Conservation (phyloP, 1,140 invertebrate genomes). For the Drosophila insularis region DNA sequence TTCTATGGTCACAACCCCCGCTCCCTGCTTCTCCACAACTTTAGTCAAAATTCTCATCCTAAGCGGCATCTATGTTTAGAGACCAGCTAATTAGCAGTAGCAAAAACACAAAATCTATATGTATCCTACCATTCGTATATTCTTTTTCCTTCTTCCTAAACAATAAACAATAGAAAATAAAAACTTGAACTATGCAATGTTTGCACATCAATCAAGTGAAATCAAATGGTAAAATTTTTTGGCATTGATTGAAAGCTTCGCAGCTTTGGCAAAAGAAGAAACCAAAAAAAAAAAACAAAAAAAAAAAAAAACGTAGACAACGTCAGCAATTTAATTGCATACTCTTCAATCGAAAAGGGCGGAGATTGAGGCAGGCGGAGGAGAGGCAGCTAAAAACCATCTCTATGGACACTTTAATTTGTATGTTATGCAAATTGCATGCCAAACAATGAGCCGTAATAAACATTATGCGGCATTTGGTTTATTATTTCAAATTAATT, state of each 20-base stretch:
- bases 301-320: constrained; percentile 33
- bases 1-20: constrained; percentile 14
- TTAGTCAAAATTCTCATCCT: constrained; percentile 6
- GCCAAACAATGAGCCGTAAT: constrained; percentile 55
- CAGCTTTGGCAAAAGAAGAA: constrained; percentile 29
- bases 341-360: constrained; percentile 39
- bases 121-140: constrained; percentile 14
- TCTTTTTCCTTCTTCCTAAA: constrained; percentile 37
- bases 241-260: constrained; percentile 71
- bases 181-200: constrained; percentile 39
- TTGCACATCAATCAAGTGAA: constrained; percentile 77
- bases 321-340: constrained; percentile 70
- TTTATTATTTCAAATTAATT: constrained; percentile 74
- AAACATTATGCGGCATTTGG: constrained; percentile 62
- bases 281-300: too few relatives aligned
- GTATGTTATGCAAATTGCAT: constrained; percentile 72
- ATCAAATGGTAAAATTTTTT: constrained; percentile 59
- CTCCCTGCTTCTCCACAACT: too few relatives aligned
- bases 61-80: constrained; percentile 20
- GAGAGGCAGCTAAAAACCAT: constrained; percentile 7
- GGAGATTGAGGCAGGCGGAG: neutral
- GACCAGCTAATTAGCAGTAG: constrained; percentile 58
- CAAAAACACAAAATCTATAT: neutral
- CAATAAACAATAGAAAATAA: constrained; percentile 8
- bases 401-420: constrained; percentile 39